Evolutionary conservation across 2,888 invertebrate genomes (phyloP).

Genomic region (Chrysolina americana): DNA sequence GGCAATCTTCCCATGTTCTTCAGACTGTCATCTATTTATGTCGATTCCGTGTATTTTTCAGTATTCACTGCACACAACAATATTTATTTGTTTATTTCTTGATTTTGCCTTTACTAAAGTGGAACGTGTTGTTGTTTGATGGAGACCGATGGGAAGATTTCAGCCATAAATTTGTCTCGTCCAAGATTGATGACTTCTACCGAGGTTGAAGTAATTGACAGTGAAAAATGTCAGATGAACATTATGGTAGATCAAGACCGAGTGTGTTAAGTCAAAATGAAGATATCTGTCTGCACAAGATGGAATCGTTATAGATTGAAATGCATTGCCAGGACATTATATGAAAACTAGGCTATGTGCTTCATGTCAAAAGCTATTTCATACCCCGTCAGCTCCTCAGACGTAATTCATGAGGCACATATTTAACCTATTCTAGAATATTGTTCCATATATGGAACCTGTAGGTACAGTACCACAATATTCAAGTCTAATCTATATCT

Average conservation of each 20-base stretch:
- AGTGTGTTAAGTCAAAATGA: not conserved
- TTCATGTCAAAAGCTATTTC: too few species aligned
- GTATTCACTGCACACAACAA: conserved; percentile 21
- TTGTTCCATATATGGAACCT: too few species aligned
- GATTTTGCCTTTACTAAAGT: conserved; percentile 21
- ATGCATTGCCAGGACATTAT: not conserved
- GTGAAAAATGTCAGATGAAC: conserved; percentile 23
- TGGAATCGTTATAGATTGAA: not conserved
- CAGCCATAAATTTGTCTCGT: conserved; percentile 12
- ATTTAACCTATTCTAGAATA: too few species aligned
- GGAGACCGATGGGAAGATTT: conserved; percentile 18
- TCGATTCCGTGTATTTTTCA: conserved; percentile 26
- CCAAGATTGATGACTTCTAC: conserved; percentile 2
- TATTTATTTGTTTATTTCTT: conserved; percentile 36
- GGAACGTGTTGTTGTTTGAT: conserved; percentile 1
- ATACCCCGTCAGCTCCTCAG: too few species aligned
- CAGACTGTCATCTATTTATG: conserved; percentile 32
- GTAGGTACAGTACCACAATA: too few species aligned
- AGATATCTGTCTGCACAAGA: not conserved
- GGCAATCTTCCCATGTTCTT: conserved; percentile 36
- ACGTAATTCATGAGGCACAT: too few species aligned
- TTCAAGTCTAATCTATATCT: too few species aligned
- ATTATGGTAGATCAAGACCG: not conserved
- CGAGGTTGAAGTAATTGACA: conserved; percentile 9
- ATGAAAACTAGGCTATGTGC: too few species aligned